Evolutionary conservation across 2,797 vertebrate genomes (phyloP).

Genomic region (Peromyscus attwateri): DNA sequence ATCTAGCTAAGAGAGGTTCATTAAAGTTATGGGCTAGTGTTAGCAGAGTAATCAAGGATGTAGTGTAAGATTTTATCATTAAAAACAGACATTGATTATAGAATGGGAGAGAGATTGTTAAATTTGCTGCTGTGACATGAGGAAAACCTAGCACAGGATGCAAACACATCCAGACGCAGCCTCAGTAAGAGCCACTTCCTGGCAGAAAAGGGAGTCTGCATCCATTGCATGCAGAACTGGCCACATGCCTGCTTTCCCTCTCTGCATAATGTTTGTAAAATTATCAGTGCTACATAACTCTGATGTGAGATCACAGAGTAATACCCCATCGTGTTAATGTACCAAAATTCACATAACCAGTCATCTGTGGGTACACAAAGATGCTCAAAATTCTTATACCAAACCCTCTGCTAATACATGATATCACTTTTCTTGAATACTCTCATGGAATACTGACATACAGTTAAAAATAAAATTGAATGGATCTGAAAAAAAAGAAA

Average conservation of each 20-base stretch:
- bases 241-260: not conserved
- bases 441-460: not conserved
- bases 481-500: not conserved
- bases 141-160: not conserved
- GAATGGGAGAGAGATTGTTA: not conserved
- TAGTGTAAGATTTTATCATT: not conserved
- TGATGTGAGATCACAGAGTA: not conserved
- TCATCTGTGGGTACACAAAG: not conserved
- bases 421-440: not conserved
- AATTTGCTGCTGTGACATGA: not conserved
- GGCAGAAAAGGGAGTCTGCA: not conserved
- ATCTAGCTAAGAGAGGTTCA: constrained; percentile 5
- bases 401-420: not conserved
- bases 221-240: not conserved
- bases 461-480: constrained; percentile 19
- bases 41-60: not conserved
- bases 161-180: not conserved
- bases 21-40: not conserved
- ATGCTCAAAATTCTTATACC: not conserved
- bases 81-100: constrained; percentile 34
- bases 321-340: not conserved
- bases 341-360: not conserved
- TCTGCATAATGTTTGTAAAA: not conserved
- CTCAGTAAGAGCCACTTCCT: not conserved
- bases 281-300: not conserved